Evolutionary conservation across 2,888 invertebrate genomes (phyloP).

Genomic region (Yponomeuta evonymella): DNA sequence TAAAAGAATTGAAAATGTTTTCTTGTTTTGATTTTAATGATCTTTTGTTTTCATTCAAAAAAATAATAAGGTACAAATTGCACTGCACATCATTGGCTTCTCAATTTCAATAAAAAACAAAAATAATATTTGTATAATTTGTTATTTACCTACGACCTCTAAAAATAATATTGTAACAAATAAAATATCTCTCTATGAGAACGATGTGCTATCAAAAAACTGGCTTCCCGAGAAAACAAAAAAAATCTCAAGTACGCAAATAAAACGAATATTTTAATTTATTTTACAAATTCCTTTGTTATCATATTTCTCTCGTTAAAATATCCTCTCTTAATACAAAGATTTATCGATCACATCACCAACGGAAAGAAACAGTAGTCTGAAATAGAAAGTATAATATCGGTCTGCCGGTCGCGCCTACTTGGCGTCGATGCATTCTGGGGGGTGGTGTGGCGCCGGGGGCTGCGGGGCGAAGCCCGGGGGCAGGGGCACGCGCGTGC

Average conservation of each 20-base stretch:
- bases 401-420: slow-evolving; percentile 23
- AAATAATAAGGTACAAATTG: not conserved
- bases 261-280: slow-evolving; percentile 76
- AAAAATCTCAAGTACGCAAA: slow-evolving; percentile 33
- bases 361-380: slow-evolving; percentile 52
- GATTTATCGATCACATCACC: slow-evolving; percentile 72
- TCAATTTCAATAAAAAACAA: not conserved
- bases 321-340: slow-evolving; percentile 74
- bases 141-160: slow-evolving; percentile 3
- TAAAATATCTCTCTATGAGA: slow-evolving; percentile 1
- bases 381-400: slow-evolving; percentile 46
- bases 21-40: not conserved
- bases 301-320: slow-evolving; percentile 76
- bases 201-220: not conserved
- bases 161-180: slow-evolving; percentile 1
- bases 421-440: slow-evolving; percentile 74
- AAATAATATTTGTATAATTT: slow-evolving; percentile 1
- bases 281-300: slow-evolving; percentile 75
- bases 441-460: slow-evolving; percentile 45
- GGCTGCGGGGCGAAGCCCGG: slow-evolving; percentile 65
- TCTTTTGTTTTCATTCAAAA: not conserved
- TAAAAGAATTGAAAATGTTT: not conserved
- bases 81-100: not conserved
- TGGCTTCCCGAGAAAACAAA: not conserved
- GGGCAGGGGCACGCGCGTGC: slow-evolving; percentile 50